phyloP scores from a whole-genome alignment of 37 sponge, comb jelly and placozoan species.

The Beroe ovata region DNA sequence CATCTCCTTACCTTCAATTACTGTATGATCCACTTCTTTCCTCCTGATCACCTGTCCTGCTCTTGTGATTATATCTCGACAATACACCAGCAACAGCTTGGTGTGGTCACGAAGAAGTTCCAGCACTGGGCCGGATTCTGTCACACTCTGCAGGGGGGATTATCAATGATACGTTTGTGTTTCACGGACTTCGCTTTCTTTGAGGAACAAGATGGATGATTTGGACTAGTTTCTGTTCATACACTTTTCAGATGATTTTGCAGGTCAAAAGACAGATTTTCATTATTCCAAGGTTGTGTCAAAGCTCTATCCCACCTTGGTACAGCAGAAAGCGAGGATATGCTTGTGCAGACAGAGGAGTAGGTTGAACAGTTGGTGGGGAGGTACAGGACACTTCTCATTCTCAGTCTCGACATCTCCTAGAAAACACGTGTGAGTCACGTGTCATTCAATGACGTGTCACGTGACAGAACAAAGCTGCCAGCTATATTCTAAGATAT shows the following conservation, averaged over 20 bases:
- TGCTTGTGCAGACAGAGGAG: constrained; percentile 64
- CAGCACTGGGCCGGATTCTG: constrained; percentile 34
- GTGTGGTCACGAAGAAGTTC: constrained; percentile 35
- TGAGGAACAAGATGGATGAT: no score
- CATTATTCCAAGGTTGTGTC: neutral
- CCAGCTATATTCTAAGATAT: no score
- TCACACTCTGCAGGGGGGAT: neutral
- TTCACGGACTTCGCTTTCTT: no score
- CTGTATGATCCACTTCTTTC: constrained; percentile 15
- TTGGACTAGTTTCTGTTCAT: no score
- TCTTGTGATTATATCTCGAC: neutral
- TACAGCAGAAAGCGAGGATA: constrained; percentile 40
- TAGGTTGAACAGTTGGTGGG: constrained; percentile 45
- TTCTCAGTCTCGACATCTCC: constrained; percentile 32
- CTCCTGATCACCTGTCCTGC: neutral
- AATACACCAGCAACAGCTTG: constrained; percentile 6
- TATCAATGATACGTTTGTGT: neutral
- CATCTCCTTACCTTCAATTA: constrained; percentile 58
- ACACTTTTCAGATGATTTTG: neutral
- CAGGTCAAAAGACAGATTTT: no score
- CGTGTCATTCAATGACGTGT: no score
- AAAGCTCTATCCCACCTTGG: constrained; percentile 23
- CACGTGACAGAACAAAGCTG: no score
- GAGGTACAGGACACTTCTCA: constrained; percentile 58
- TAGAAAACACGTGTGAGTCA: no score